Base-by-base conservation (phyloP, 1,140 invertebrate genomes). In the Psilanteris sp. region DNA sequence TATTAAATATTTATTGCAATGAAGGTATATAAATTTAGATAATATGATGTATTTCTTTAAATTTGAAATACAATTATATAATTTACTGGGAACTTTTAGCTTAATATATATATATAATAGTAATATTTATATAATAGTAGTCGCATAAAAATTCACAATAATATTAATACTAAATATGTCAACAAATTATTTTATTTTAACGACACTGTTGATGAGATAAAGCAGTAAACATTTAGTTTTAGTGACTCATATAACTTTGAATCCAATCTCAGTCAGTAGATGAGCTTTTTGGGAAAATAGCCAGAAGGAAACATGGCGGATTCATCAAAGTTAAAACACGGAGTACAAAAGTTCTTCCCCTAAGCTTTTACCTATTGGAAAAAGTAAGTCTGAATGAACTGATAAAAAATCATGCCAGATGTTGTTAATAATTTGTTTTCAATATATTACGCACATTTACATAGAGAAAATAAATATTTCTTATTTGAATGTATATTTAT, bases 311-410 rank as follows among this genome's bases (percentile, higher is more conserved):
- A 41, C 67, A 29, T 20, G 54, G n/a, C 24, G 20, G 15, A 50
- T 64, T 57, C 50, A 44, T 55, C 68, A 62, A 72, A 71, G 67
- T 62, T 62, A 48, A 64, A 72, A 72, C 46, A 52, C 24, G 37
- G 27, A 15, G 13, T 34, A 55, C 32, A 64, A 72, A 72, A 64
- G 55, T 72, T 64, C 41, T 44, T 57, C 22, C 48, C 41, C 32
- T 72, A 72, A 72, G 48, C 57, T 72, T 55, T 61, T 48, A 55
- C 57, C 57, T 64, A 72, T 72, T 50, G 41, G 24, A 48, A 64
- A 41, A 72, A 64, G 46, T 72, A 62, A 72, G 57, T 57, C 68
- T 64, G n/a, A n/a, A n/a, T n/a, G n/a, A n/a, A n/a, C n/a, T n/a
- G n/a, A n/a, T n/a, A n/a, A n/a, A n/a, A n/a, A n/a, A n/a, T n/a